Conservation (phyloP, 2,113 vertebrate species). For the Cettia cetti region DNA sequence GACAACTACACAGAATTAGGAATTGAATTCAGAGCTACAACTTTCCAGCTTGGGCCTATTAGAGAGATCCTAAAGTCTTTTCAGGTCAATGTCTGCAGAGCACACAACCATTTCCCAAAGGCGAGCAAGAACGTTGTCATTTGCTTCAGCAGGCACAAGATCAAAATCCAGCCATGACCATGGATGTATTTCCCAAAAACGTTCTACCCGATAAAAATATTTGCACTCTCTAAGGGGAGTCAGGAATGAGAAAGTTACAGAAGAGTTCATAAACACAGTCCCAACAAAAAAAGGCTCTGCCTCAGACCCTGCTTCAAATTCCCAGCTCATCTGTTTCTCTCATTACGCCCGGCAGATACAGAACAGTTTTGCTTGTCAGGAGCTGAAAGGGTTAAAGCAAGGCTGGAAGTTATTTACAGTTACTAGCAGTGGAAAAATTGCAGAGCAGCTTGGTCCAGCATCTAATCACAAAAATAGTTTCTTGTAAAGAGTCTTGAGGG, state of each 20-base stretch:
- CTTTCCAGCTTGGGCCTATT: not conserved
- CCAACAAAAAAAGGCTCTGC: not conserved
- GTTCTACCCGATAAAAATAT: constrained; percentile 13
- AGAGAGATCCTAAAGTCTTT: not conserved
- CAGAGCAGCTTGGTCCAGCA: not conserved
- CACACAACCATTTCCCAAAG: not conserved
- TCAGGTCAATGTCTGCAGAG: not conserved
- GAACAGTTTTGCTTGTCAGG: not conserved
- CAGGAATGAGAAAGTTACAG: constrained; percentile 7
- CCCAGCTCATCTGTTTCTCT: constrained; percentile 15
- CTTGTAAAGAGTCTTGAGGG: constrained; percentile 50
- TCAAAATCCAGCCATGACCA: not conserved
- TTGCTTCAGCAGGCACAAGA: not conserved
- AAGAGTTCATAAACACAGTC: not conserved
- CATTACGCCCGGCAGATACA: not conserved
- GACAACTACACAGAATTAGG: not conserved
- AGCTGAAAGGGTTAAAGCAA: constrained; percentile 26
- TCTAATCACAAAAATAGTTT: constrained; percentile 49
- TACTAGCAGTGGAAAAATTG: constrained; percentile 38
- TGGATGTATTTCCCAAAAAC: constrained; percentile 4
- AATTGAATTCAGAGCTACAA: not conserved
- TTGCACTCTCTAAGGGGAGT: not conserved
- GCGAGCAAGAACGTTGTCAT: not conserved
- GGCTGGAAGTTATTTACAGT: constrained; percentile 45
- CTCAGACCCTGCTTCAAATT: not conserved